Conservation (phyloP, 37 sponge, comb jelly and placozoan species). For the Beroe ovata region DNA sequence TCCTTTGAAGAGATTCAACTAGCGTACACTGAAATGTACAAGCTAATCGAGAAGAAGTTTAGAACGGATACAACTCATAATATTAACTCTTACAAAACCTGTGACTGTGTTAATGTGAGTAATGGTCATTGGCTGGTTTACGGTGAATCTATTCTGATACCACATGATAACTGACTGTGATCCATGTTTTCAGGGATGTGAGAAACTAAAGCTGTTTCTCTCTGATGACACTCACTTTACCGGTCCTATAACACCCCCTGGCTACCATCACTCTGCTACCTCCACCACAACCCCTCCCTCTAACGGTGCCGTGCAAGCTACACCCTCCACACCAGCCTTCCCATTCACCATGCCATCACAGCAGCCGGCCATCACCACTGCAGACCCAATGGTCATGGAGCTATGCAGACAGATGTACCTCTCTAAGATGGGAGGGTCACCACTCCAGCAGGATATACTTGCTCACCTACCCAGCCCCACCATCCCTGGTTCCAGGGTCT, state of each 20-base stretch:
- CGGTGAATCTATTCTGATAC: too few species aligned
- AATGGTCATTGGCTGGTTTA: neutral
- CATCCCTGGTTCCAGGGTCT: constrained; percentile 18
- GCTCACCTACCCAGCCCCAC: neutral
- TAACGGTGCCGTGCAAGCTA: neutral
- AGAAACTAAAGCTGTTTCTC: constrained; percentile 2
- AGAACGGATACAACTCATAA: neutral
- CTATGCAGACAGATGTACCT: neutral
- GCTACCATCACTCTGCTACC: neutral
- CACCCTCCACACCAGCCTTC: neutral
- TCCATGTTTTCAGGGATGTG: constrained; percentile 23
- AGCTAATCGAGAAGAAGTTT: neutral
- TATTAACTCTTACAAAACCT: constrained; percentile 29
- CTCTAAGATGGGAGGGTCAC: neutral
- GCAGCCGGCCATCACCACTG: neutral
- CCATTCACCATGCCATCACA: neutral
- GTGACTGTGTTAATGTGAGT: constrained; percentile 42
- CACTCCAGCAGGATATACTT: neutral
- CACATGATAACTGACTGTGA: too few species aligned
- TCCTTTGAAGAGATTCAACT: neutral
- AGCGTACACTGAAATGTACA: constrained; percentile 6
- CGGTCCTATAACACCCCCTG: neutral
- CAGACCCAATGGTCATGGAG: neutral
- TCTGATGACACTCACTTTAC: neutral
- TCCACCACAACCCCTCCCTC: neutral